Conservation (phyloP, 1,140 invertebrate species). For the Dolichoris vasculosae region DNA sequence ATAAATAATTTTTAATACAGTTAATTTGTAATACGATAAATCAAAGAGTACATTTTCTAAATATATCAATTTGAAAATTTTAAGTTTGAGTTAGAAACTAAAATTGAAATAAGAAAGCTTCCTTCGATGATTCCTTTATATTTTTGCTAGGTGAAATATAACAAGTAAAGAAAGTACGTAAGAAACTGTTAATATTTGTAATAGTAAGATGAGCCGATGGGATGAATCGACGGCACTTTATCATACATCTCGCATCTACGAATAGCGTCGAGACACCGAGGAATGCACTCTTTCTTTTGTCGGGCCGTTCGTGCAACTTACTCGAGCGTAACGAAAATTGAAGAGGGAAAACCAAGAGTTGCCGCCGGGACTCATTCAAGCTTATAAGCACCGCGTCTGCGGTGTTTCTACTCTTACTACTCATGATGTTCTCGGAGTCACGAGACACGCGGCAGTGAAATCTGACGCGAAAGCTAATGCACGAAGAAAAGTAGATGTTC, state of each 20-base stretch:
- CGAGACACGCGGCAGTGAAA: no score
- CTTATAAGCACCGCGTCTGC: neutral
- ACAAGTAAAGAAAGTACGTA: no score
- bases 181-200: no score
- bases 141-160: no score
- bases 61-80: no score
- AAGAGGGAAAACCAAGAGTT: neutral
- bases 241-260: neutral
- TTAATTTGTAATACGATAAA: no score
- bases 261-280: neutral
- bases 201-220: no score
- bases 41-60: no score
- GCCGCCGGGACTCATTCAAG: neutral
- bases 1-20: no score
- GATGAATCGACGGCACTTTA: neutral
- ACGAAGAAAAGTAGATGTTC: neutral
- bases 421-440: neutral
- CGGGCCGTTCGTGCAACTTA: neutral
- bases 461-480: neutral
- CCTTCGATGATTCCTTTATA: no score
- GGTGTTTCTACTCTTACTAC: neutral
- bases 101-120: no score
- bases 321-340: conserved; percentile 34
- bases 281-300: conserved; percentile 2
- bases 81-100: no score